These are phyloP conservation scores for Bubalus kerabau DNA, from an alignment of 2,113 vertebrate species.

Conservation along the genomic window DNA sequence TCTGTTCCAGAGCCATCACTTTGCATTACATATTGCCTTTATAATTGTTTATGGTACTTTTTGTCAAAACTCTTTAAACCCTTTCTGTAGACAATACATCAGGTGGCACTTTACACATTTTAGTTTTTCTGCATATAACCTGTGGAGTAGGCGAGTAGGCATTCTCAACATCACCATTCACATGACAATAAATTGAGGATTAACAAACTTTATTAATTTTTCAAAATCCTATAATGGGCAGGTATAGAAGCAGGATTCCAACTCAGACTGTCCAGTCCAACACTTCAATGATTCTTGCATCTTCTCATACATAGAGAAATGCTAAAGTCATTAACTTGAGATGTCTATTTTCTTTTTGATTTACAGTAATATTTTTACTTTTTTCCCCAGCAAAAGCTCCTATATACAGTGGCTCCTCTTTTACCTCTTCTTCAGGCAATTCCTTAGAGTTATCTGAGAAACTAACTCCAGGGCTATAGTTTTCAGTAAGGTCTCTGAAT, in stretches of 20 bases:
- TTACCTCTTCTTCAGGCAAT: neutral
- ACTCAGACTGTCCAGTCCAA: neutral
- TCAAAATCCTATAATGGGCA: neutral
- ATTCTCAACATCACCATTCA: neutral
- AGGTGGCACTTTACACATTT: neutral
- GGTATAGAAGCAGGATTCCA: neutral
- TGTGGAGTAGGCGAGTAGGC: neutral
- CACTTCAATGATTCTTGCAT: neutral
- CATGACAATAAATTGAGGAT: neutral
- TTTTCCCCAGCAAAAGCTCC: neutral
- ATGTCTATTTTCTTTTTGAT: neutral
- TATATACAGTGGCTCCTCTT: neutral
- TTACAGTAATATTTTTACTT: neutral
- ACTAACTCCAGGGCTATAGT: neutral
- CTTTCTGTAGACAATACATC: neutral
- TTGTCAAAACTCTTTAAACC: neutral
- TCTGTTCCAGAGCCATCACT: neutral
- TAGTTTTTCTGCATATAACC: neutral
- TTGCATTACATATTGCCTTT: neutral
- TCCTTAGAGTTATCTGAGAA: neutral
- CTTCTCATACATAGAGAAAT: neutral
- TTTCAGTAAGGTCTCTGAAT: neutral
- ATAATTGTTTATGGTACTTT: neutral
- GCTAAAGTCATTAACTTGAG: neutral
- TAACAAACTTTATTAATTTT: neutral